Base-by-base conservation (phyloP, 2,888 invertebrate genomes). In the Lepidochrysops patricia region DNA sequence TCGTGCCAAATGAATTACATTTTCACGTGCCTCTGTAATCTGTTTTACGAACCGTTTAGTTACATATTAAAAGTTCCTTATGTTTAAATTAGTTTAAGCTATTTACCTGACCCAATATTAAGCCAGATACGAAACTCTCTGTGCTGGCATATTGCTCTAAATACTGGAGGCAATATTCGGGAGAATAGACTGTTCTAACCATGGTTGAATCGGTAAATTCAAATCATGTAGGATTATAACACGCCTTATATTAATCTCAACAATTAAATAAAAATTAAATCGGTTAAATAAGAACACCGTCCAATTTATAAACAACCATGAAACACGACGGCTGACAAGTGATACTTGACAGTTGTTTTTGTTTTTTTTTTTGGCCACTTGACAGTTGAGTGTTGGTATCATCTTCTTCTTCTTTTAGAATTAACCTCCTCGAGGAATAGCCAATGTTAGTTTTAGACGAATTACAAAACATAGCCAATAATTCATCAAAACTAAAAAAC, bases 71-170 rank as follows among this genome's bases (percentile, higher is more conserved):
- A 9, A 50, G n/a, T 25, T 13, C 0, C n/a, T 50, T 26, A 13
- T 13, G 2, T 26, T 4, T 25, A 0, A 29, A 29, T 37, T 13
- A 52, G 26, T 52, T 15, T 4, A 9, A 29, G 13, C 15, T 15
- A 72, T 74, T 76, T 87, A 95, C 96, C 92, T 96, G 95, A 64
- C 96, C 95, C 68, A 96, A 87, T 73, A 96, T 93, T 72, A 96
- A 88, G 65, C 96, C 96, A 64, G 94, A 91, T 43, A 91, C 92
- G 74, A 93, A 93, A 68, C 83, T 88, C 73, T 93, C 91, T 64
- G 92, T 83, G 62, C 91, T 89, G 9, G 91, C 90, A 73, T 94
- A 90, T 68, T 91, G 91, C 67, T 91, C 89, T 68, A 95, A 81
- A 82, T 95, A 94, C 68, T 91, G 90, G 67, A 93, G 88, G 64